phyloP scores from a whole-genome alignment of 2,888 invertebrate species.

The Linyphia triangularis region DNA sequence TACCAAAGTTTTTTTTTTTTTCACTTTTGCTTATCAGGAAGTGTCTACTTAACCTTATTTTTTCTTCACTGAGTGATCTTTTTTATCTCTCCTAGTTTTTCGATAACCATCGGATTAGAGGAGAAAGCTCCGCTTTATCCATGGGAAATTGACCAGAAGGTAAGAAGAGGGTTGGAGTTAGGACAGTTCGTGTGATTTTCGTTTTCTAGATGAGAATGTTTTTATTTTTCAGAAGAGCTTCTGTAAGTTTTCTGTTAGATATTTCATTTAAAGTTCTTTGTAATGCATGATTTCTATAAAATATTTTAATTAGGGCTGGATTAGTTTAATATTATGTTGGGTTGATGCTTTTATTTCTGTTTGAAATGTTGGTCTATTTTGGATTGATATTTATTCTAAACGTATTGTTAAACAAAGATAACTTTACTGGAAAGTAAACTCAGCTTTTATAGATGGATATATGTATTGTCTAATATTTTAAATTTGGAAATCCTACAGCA shows the following conservation, averaged over 20 bases:
- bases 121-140: conserved; percentile 12
- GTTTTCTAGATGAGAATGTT: background rate
- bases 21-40: conserved; percentile 49
- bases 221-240: background rate
- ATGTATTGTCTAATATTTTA: too few relatives aligned
- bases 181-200: background rate
- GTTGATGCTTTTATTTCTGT: too few relatives aligned
- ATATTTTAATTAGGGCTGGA: too few relatives aligned
- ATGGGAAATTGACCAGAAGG: conserved; percentile 37
- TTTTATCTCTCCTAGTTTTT: conserved; percentile 42
- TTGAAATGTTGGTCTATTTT: too few relatives aligned
- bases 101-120: conserved; percentile 58
- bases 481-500: too few relatives aligned
- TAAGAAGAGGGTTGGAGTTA: background rate
- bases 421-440: too few relatives aligned
- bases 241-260: background rate
- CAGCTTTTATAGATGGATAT: too few relatives aligned
- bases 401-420: too few relatives aligned
- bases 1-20: conserved; percentile 1
- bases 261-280: too few relatives aligned
- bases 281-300: too few relatives aligned
- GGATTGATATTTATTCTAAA: too few relatives aligned
- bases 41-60: conserved; percentile 55
- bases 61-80: conserved; percentile 13
- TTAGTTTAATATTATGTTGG: too few relatives aligned